phyloP scores from a whole-genome alignment of 2,888 invertebrate genomes.

The Pyrgus malvae region DNA sequence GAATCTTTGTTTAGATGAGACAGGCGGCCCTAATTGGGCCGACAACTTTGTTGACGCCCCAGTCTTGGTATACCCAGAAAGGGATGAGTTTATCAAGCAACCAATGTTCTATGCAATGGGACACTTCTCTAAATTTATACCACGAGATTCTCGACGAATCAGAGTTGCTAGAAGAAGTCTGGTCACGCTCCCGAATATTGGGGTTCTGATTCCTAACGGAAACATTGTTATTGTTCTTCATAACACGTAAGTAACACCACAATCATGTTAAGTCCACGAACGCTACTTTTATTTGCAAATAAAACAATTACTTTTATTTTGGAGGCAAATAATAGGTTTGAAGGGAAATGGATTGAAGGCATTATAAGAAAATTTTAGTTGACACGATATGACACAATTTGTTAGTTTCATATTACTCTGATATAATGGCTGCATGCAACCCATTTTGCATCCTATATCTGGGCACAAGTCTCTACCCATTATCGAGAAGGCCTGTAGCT shows the following conservation, averaged over 20 bases:
- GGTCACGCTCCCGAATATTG: slow-evolving; percentile 39
- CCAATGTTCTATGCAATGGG: slow-evolving; percentile 93
- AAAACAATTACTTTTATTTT: no score
- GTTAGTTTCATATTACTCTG: no score
- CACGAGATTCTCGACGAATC: slow-evolving; percentile 75
- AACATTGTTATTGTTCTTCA: slow-evolving; percentile 59
- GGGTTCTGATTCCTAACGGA: slow-evolving; percentile 53
- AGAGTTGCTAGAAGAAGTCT: slow-evolving; percentile 36
- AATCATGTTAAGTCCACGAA: no score
- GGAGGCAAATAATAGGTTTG: no score
- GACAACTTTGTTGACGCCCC: slow-evolving; percentile 90
- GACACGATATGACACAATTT: no score
- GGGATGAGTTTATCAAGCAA: slow-evolving; percentile 91
- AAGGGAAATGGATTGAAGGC: no score
- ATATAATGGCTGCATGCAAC: no score
- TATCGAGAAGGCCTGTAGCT: no score
- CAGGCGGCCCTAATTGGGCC: slow-evolving; percentile 92
- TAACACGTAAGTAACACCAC: slow-evolving; percentile 58
- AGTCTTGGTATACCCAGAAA: slow-evolving; percentile 63
- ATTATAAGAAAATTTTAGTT: no score
- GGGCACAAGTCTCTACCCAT: no score
- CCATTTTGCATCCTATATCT: no score
- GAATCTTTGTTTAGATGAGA: slow-evolving; percentile 88
- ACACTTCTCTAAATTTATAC: slow-evolving; percentile 88
- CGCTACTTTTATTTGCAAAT: no score